Evolutionary conservation across 2,888 invertebrate species (phyloP).

Genomic region (Plemyria rubiginata): DNA sequence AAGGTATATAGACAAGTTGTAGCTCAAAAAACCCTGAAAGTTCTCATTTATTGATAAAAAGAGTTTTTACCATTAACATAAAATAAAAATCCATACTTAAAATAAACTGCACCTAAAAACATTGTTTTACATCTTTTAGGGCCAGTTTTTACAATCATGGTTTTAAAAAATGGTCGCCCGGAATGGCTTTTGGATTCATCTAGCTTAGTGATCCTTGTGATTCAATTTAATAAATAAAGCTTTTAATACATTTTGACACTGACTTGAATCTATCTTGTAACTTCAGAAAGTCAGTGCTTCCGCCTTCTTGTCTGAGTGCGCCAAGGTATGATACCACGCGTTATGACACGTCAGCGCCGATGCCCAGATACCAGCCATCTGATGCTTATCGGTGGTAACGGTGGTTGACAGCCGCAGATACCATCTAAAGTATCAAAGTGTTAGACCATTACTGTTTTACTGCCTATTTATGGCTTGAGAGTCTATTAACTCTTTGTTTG

Average conservation of each 20-base stretch:
- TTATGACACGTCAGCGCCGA: constrained; percentile 14
- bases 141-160: too few species aligned
- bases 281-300: background rate
- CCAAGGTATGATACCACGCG: background rate
- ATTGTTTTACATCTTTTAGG: too few species aligned
- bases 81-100: too few species aligned
- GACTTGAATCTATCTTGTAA: too few species aligned
- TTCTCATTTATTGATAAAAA: too few species aligned
- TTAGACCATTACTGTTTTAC: constrained; percentile 12
- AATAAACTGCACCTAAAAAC: too few species aligned
- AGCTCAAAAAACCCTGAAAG: background rate
- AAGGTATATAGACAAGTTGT: background rate
- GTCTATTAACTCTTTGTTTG: constrained; percentile 1
- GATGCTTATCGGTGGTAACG: constrained; percentile 19
- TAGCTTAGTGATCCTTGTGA: too few species aligned
- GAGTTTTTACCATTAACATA: too few species aligned
- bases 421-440: constrained; percentile 13
- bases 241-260: too few species aligned
- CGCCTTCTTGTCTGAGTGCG: background rate
- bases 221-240: too few species aligned
- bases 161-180: too few species aligned
- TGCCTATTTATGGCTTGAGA: background rate
- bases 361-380: constrained; percentile 10
- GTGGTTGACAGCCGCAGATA: constrained; percentile 18
- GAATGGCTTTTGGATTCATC: too few species aligned